These are phyloP conservation scores for Apantesis nais DNA, from an alignment of 2,888 invertebrate species.

Conservation along the genomic window DNA sequence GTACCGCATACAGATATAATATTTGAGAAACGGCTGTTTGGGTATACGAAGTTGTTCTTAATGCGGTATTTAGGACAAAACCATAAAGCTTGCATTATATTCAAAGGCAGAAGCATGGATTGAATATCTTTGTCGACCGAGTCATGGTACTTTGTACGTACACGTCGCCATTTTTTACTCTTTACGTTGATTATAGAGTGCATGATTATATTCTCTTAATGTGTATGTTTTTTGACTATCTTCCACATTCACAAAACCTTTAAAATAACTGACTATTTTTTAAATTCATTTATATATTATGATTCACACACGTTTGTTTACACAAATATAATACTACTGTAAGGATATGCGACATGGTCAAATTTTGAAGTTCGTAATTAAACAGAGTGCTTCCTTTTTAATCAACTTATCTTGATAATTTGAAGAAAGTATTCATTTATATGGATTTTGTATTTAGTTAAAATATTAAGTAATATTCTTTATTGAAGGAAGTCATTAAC, in stretches of 20 bases:
- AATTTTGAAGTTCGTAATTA: no score
- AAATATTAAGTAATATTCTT: not conserved
- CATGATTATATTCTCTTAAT: not conserved
- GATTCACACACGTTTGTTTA: no score
- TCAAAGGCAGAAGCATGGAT: conserved; percentile 23
- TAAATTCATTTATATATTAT: no score
- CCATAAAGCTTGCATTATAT: conserved; percentile 23
- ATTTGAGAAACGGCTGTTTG: conserved; percentile 9
- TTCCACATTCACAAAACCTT: no score
- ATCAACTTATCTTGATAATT: no score
- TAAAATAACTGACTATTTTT: no score
- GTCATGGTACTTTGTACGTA: not conserved
- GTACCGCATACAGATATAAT: not conserved
- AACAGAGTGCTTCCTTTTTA: no score
- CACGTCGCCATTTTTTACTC: not conserved
- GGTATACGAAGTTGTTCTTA: not conserved
- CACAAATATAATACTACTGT: no score
- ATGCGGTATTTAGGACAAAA: conserved; percentile 20
- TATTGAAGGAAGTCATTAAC: not conserved
- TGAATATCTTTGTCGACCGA: conserved; percentile 20
- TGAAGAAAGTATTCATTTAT: not conserved
- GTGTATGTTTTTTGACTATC: no score
- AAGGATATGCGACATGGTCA: no score
- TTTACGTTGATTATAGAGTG: not conserved
- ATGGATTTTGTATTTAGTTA: not conserved